Percentiles rank a stretch among this genome's conserved stretches.
phyloP scores from a whole-genome alignment of 2,113 vertebrate species.

The Glaucidium brasilianum region DNA sequence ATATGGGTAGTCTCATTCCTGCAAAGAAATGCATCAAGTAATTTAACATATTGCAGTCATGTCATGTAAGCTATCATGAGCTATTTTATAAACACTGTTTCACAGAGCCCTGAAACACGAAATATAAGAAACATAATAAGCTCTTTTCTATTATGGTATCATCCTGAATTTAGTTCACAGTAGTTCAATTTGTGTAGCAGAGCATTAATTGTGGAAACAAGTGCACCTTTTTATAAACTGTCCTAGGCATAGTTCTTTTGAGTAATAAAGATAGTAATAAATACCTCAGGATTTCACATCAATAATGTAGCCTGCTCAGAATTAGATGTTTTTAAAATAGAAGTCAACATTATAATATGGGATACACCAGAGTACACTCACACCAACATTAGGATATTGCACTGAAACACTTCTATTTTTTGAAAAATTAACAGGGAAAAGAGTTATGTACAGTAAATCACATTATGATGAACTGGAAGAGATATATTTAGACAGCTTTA shows the following conservation, averaged over 20 bases:
- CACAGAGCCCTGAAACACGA: not conserved
- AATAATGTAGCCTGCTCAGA: not conserved
- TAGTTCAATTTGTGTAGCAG: not conserved
- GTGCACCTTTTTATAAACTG: not conserved
- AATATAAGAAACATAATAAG: not conserved
- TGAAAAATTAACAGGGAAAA: not conserved
- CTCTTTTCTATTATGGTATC: not conserved
- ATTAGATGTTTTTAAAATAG: not conserved
- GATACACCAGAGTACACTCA: not conserved
- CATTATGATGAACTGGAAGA: not conserved
- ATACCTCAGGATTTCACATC: not conserved
- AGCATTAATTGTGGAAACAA: not conserved
- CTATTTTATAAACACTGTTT: not conserved
- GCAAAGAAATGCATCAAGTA: not conserved
- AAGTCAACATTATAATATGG: not conserved
- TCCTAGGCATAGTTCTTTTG: not conserved
- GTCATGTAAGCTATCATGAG: not conserved
- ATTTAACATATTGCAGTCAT: not conserved
- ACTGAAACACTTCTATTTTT: not conserved
- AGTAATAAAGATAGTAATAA: not conserved
- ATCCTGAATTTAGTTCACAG: not conserved
- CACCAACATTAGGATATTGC: not conserved
- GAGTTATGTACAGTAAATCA: not conserved
- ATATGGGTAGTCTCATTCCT: not conserved
- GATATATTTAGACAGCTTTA: not conserved